Base-by-base conservation (phyloP, 1,140 invertebrate genomes). In the Trichoplusia ni region DNA sequence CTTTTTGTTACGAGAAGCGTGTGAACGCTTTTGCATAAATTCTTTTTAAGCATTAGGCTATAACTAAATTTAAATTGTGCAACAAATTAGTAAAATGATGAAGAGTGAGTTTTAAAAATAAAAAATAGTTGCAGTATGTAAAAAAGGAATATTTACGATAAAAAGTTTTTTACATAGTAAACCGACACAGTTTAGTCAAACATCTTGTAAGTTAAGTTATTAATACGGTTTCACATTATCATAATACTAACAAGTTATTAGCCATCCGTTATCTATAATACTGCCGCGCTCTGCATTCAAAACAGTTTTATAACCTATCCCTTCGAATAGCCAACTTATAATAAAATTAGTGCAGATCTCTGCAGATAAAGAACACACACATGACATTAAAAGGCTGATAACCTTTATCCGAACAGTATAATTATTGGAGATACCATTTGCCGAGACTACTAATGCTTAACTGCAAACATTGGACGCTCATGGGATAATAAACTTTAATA, bases 371-470 rank as follows among this genome's bases (percentile, higher is more conserved):
- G 72, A 77, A 81, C 63, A 63, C 75, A 73, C 79, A 84, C 77
- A 79, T 79, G 76, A 73, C 47, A 82, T 80, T 79, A 78, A 80
- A 71, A 86, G 84, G 85, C 77, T 88, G 84, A 90, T 88, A 87
- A 88, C 87, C 85, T 84, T 77, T 77, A 73, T 81, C 77, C 77
- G 75, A 81, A 84, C 77, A 78, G 74, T 88, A 78, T 90, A 86
- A 88, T 90, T 90, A 90, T 86, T 79, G 79, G 73, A 81, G 77
- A 80, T 81, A 82, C 79, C 82, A 79, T 86, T 87, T 80, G 80
- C 82, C 73, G 74, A 86, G 77, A 77, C 74, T 51, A 73, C 75
- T 74, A 69, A 71, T 60, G 49, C 67, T 66, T 53, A 65, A 67
- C 61, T 65, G 14, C 33, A 70, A 62, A 59, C 42, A 23, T 4